Base-by-base conservation (phyloP, 2,113 vertebrate species). In the Mesoclemmys tuberculata region DNA sequence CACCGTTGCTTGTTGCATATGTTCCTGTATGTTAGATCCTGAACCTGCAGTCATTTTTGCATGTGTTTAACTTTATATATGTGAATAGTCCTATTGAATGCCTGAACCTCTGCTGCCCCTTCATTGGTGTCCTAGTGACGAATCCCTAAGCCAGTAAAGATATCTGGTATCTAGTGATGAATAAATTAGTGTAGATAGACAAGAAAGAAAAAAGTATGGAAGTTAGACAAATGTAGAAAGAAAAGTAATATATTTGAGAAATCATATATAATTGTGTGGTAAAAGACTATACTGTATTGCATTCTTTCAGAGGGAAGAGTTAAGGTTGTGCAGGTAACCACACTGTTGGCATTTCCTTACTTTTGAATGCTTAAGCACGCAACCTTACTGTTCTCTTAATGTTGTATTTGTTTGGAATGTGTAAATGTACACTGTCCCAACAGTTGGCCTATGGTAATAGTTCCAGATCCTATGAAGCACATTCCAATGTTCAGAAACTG, bases 221-320 rank as follows among this genome's bases (percentile, higher is more conserved):
- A 46, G 26, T 78, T n/a, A 12, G 48, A 4, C 9, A 21, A 16
- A 1, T 21, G 16, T 19, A 0, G 0, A 84, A 19, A 77, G n/a
- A 85, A 92, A 84, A 3, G 3, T 31, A 14, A 5, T 27, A 8
- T 0, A 4, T 14, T 51, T 92, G 54, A 83, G 80, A 54, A 58
- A 81, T 24, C 2, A 1, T 2, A 1, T 54, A 44, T 80, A 77
- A 68, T 8, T 0, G 0, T 5, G 5, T 55, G 44, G 24, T 19
- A 51, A 71, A 71, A 71, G 61, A 18, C 16, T 61, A 61, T 61
- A 61, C 58, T 35, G 58, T 22, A 4, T 81, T 87, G 84, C 4
- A 3, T 78, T 93, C 46, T 93, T 75, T 26, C 56, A 13, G 12
- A 52, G 18, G 55, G 19, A 13, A n/a, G 54, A 78, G 24, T 81